These are phyloP conservation scores for Sialis fuliginosa DNA, from an alignment of 2,888 invertebrate genomes.

Conservation along the genomic window DNA sequence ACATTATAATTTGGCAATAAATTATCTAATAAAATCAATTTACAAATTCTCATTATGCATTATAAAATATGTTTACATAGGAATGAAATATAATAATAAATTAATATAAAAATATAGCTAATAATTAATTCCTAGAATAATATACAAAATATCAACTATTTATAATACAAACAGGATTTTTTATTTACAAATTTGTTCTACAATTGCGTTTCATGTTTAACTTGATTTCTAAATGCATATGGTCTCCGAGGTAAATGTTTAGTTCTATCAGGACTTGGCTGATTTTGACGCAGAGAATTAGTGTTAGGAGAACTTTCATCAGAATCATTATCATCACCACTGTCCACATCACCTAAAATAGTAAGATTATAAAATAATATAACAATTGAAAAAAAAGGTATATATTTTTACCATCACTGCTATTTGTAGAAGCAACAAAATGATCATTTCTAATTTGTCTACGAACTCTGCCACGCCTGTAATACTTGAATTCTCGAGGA, in stretches of 20 bases:
- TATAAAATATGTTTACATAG: too few species aligned
- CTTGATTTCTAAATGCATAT: conserved; percentile 6
- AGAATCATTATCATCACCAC: conserved; percentile 38
- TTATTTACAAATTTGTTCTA: background rate
- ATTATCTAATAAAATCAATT: too few species aligned
- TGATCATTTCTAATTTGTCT: conserved; percentile 45
- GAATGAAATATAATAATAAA: too few species aligned
- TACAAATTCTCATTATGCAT: too few species aligned
- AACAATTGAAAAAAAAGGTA: background rate
- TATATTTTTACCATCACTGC: conserved; percentile 54
- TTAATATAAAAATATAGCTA: too few species aligned
- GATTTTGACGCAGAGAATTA: background rate
- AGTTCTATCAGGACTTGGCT: background rate
- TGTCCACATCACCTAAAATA: conserved; percentile 58
- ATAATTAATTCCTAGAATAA: too few species aligned
- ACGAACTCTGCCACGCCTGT: conserved; percentile 35
- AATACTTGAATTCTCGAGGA: conserved; percentile 72
- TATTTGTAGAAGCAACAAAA: conserved; percentile 65
- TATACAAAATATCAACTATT: too few species aligned
- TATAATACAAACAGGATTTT: too few species aligned
- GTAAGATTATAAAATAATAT: conserved; percentile 7
- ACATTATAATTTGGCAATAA: too few species aligned
- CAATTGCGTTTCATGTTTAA: conserved; percentile 5
- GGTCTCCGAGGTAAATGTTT: conserved; percentile 2
- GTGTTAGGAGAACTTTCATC: conserved; percentile 4